Evolutionary conservation across 2,113 vertebrate genomes (phyloP).

Genomic region (Psettodes erumei): DNA sequence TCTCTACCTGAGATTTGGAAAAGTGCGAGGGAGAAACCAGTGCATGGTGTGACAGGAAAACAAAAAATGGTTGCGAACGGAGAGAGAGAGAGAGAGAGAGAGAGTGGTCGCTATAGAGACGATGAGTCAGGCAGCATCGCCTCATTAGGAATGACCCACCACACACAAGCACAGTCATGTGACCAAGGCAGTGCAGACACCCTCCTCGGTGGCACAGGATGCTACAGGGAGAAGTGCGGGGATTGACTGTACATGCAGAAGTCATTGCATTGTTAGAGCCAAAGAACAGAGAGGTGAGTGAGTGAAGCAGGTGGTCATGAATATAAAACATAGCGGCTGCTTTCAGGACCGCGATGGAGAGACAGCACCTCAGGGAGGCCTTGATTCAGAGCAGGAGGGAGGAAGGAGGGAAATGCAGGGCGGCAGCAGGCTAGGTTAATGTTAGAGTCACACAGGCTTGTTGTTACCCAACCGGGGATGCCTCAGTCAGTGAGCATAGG

Average conservation of each 20-base stretch:
- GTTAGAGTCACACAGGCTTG: conserved; percentile 26
- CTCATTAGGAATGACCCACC: conserved; percentile 82
- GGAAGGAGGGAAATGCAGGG: conserved; percentile 20
- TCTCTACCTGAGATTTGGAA: conserved; percentile 52
- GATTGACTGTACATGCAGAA: conserved; percentile 69
- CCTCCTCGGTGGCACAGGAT: conserved; percentile 55
- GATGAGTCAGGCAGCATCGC: conserved; percentile 68
- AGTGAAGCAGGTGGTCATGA: conserved; percentile 70
- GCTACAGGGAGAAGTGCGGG: conserved; percentile 51
- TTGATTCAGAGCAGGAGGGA: conserved; percentile 29
- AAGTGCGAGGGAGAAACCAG: conserved; percentile 52
- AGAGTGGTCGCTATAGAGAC: conserved; percentile 77
- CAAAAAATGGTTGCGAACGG: conserved; percentile 55
- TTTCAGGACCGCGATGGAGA: conserved; percentile 53
- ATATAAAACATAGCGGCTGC: conserved; percentile 69
- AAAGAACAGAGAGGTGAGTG: conserved; percentile 63
- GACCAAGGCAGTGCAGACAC: conserved; percentile 62
- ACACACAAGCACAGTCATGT: conserved; percentile 71
- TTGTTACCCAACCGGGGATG: conserved; percentile 16
- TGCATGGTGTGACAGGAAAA: conserved; percentile 56
- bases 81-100: conserved; percentile 46
- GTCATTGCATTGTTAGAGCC: conserved; percentile 73
- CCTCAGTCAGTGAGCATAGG: conserved; percentile 37
- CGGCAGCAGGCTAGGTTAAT: conserved; percentile 24
- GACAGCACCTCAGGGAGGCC: conserved; percentile 40